These are phyloP conservation scores for Pocillopora meandrina DNA, from an alignment of 92 coral and sea anemone species.

Conservation along the genomic window DNA sequence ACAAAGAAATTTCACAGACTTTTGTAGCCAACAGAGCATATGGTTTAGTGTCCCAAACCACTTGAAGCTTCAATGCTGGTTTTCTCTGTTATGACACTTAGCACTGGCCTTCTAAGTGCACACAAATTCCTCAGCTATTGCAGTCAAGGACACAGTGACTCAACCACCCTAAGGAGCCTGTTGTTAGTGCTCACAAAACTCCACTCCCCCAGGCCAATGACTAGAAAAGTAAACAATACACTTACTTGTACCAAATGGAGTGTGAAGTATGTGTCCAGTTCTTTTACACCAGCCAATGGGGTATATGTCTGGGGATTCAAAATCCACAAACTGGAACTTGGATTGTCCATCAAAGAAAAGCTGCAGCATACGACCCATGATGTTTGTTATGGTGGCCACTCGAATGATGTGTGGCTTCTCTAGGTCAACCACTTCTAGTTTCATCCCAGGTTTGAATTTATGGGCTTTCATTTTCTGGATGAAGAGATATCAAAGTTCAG, in stretches of 20 bases:
- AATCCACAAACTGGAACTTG: conserved; percentile 92
- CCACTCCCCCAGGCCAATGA: too few species aligned
- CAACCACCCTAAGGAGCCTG: too few species aligned
- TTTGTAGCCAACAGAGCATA: too few species aligned
- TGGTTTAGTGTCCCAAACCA: too few species aligned
- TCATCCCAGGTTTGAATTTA: conserved; percentile 91
- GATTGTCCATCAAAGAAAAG: conserved; percentile 95
- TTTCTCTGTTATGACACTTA: too few species aligned
- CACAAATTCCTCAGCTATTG: too few species aligned
- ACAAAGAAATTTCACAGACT: too few species aligned
- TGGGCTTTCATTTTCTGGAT: conserved; percentile 78
- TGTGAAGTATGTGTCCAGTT: conserved; percentile 84
- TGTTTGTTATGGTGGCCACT: conserved; percentile 92
- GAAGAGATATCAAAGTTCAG: not conserved
- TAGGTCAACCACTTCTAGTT: conserved; percentile 89
- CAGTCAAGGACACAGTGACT: too few species aligned
- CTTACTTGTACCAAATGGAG: conserved; percentile 95
- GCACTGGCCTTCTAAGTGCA: too few species aligned
- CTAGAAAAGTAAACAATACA: not conserved
- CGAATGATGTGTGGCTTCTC: conserved; percentile 83
- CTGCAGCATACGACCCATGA: conserved; percentile 87
- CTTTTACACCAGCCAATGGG: conserved; percentile 95
- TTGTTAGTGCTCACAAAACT: too few species aligned
- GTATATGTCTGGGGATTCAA: conserved; percentile 91
- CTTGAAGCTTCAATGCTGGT: too few species aligned